A percentile compares a stretch with the other conserved stretches of the same genome.
These are phyloP conservation scores for Onthophagus sagittarius DNA, from an alignment of 2,888 invertebrate genomes.

Conservation along the genomic window DNA sequence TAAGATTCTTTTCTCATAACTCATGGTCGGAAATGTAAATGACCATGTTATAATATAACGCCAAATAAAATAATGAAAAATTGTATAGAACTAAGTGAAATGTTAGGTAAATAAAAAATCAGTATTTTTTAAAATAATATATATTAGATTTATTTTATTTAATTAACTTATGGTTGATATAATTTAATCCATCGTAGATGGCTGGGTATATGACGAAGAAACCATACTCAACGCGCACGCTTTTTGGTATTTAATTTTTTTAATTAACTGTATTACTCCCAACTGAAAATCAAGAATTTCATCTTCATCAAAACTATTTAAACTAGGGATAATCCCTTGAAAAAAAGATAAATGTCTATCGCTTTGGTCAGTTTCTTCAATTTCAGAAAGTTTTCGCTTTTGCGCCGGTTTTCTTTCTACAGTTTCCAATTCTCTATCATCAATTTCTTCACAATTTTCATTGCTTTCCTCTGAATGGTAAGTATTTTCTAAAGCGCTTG, in stretches of 20 bases:
- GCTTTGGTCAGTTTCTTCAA: neutral
- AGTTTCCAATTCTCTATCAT: neutral
- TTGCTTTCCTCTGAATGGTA: neutral
- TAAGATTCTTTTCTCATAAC: no score
- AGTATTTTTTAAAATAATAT: no score
- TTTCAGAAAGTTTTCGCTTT: neutral
- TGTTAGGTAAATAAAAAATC: no score
- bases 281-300: neutral
- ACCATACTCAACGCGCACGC: no score
- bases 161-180: no score
- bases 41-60: no score
- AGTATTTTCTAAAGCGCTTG: neutral
- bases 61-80: no score
- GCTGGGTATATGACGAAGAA: no score
- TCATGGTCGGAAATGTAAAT: no score
- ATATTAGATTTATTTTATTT: no score
- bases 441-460: neutral
- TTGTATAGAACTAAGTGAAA: no score
- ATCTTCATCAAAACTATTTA: neutral
- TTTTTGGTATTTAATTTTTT: neutral
- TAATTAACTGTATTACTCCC: neutral
- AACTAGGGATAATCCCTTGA: neutral
- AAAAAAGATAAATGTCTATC: neutral
- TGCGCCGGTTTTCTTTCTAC: neutral
- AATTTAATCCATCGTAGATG: no score